Conservation (phyloP, 2,113 vertebrate genomes). For the Myxocyprinus asiaticus region DNA sequence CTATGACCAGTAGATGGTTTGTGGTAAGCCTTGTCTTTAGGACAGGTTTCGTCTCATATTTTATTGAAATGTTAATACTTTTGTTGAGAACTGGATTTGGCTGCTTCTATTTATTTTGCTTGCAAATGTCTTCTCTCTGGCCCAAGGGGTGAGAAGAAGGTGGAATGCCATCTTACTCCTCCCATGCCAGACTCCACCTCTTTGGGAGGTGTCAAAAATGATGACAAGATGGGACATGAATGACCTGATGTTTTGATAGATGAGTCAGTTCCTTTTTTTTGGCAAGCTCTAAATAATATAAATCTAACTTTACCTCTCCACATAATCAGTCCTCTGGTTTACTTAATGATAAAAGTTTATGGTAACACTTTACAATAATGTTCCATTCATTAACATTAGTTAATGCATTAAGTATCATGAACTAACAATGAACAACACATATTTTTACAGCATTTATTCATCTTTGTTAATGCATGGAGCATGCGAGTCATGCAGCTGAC, state of each 20-base stretch:
- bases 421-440: too few species aligned
- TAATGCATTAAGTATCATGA: not conserved
- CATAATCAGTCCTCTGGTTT: conserved; percentile 19
- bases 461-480: too few species aligned
- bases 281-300: not conserved
- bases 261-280: not conserved
- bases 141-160: not conserved
- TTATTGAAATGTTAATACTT: not conserved
- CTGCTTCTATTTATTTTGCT: conserved; percentile 26
- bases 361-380: not conserved
- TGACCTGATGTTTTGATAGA: not conserved
- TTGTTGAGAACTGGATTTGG: not conserved
- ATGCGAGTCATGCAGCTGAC: too few species aligned
- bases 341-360: not conserved
- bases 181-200: not conserved
- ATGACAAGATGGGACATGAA: conserved; percentile 32
- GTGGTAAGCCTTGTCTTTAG: not conserved
- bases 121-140: conserved; percentile 1
- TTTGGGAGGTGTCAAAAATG: not conserved
- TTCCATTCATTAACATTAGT: not conserved
- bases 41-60: conserved; percentile 19
- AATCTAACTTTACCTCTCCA: not conserved
- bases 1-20: conserved; percentile 1
- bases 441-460: too few species aligned
- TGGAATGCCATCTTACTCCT: not conserved